Percentiles rank a stretch among this genome's conserved stretches.
Conservation (phyloP, 2,888 invertebrate species). For the Noctua janthina region DNA sequence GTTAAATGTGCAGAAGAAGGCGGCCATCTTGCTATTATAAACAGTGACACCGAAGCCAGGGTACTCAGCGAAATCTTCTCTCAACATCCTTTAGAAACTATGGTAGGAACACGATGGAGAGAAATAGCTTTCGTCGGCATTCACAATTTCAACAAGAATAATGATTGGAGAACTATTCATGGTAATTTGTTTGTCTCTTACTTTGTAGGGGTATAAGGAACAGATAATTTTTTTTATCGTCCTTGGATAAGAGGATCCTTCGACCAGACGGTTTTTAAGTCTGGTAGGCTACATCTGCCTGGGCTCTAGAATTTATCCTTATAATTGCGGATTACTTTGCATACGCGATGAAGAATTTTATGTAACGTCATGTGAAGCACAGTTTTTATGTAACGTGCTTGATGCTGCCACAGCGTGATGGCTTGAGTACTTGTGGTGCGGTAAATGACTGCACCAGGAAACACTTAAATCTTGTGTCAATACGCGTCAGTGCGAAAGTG, state of each 20-base stretch:
- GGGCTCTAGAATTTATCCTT: background rate
- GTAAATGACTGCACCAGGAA: no score
- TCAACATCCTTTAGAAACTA: background rate
- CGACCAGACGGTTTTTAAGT: background rate
- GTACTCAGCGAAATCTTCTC: constrained; percentile 2
- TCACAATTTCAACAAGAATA: background rate
- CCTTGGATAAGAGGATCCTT: background rate
- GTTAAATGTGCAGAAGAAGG: background rate
- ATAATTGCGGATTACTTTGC: background rate
- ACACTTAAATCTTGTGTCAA: no score
- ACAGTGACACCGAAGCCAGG: constrained; percentile 13
- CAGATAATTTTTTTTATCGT: no score
- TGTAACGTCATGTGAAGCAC: background rate
- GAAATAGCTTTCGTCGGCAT: background rate
- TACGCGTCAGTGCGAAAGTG: no score
- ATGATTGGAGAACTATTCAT: constrained; percentile 16
- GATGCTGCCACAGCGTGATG: no score
- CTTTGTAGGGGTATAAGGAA: no score
- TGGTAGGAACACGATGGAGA: background rate
- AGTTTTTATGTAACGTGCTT: background rate
- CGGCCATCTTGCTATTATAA: constrained; percentile 28
- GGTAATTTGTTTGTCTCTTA: background rate
- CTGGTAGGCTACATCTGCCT: background rate
- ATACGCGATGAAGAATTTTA: background rate
- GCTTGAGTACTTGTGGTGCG: no score